A percentile compares a stretch with the other conserved stretches of the same genome.
Evolutionary conservation across 2,113 vertebrate genomes (phyloP).

Genomic region (Bubo bubo): DNA sequence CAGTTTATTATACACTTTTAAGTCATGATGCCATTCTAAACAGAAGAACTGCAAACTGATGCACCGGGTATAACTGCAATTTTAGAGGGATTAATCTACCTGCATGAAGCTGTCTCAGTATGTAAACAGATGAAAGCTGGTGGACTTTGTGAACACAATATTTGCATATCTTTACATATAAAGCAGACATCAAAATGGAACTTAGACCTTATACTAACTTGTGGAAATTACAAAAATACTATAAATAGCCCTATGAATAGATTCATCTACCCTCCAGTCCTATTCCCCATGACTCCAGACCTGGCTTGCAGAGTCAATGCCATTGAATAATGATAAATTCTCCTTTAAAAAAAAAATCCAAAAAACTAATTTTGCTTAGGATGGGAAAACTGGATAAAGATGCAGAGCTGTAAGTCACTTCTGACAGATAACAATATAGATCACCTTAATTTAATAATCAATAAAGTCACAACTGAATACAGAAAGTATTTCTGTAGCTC

Average conservation of each 20-base stretch:
- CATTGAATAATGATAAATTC: not conserved
- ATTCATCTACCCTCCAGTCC: not conserved
- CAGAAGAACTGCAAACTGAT: not conserved
- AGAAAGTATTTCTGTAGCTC: not conserved
- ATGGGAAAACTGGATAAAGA: not conserved
- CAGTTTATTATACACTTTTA: not conserved
- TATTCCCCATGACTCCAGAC: not conserved
- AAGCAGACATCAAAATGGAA: constrained; percentile 10
- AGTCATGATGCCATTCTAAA: not conserved
- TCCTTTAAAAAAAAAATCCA: not conserved
- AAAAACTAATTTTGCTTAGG: not conserved
- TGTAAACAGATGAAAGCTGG: not conserved
- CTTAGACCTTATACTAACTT: not conserved
- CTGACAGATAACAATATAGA: not conserved
- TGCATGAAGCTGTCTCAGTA: not conserved
- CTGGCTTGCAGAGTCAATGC: not conserved
- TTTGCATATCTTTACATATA: constrained; percentile 28
- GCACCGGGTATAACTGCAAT: not conserved
- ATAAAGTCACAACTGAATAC: not conserved
- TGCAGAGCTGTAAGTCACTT: not conserved
- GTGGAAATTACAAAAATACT: not conserved
- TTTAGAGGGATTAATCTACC: not conserved
- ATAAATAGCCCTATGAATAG: not conserved
- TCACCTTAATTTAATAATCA: constrained; percentile 6
- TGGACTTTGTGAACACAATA: not conserved